phyloP scores from a whole-genome alignment of 2,888 invertebrate genomes.

The Ophion slaviceki region DNA sequence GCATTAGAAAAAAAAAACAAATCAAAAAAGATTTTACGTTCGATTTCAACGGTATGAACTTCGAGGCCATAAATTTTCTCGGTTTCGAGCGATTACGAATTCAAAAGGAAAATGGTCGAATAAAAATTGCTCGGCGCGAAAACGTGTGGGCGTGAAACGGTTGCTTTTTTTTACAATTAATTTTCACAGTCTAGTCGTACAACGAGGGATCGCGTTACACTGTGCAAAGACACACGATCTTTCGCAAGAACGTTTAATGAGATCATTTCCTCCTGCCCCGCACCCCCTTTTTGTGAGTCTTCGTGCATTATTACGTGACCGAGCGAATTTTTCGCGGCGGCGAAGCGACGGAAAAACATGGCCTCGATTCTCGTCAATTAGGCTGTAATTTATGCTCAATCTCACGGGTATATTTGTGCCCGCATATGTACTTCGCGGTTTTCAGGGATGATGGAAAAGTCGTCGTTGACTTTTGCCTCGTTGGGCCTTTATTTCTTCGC shows the following conservation, averaged over 20 bases:
- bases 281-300: no score
- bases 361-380: slow-evolving; percentile 50
- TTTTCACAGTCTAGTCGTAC: not conserved
- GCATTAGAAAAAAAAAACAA: no score
- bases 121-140: no score
- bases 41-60: no score
- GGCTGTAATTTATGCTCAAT: slow-evolving; percentile 40
- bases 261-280: not conserved
- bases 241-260: slow-evolving; percentile 6
- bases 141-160: no score
- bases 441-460: not conserved
- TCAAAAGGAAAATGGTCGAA: no score
- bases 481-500: not conserved
- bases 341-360: slow-evolving; percentile 13
- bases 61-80: no score
- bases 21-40: no score
- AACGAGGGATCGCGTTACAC: no score
- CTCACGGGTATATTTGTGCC: not conserved
- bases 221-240: slow-evolving; percentile 4
- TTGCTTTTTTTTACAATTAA: not conserved
- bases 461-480: slow-evolving; percentile 1
- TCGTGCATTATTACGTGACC: slow-evolving; percentile 33
- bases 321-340: slow-evolving; percentile 36
- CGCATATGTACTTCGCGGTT: not conserved
- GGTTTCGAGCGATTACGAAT: no score